A percentile compares a stretch with the other conserved stretches of the same genome.
Evolutionary conservation across 2,113 vertebrate genomes (phyloP).

Genomic region (Pseudonaja textilis): DNA sequence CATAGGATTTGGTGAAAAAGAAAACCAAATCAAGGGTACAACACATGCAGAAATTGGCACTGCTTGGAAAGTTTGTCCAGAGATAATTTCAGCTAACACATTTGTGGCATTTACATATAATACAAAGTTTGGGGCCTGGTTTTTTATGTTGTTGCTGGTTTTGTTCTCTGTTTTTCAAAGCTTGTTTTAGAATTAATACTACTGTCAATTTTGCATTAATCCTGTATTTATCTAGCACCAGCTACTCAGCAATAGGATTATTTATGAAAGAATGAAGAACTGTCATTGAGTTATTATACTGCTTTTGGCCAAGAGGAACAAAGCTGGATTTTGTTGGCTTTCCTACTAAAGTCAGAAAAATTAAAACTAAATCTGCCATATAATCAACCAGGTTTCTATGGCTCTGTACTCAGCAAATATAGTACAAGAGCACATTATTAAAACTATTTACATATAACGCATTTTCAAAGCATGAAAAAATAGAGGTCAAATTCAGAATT

Average conservation of each 20-base stretch:
- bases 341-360: neutral
- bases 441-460: neutral
- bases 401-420: neutral
- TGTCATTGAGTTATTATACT: neutral
- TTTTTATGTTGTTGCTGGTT: neutral
- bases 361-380: neutral
- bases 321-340: neutral
- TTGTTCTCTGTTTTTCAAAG: neutral
- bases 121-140: neutral
- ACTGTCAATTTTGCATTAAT: neutral
- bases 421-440: neutral
- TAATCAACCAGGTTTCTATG: neutral
- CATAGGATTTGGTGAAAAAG: neutral
- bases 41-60: neutral
- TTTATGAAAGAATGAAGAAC: neutral
- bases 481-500: neutral
- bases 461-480: slow-evolving; percentile 1
- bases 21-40: neutral
- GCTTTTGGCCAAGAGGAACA: neutral
- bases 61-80: neutral
- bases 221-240: neutral
- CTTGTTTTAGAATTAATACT: neutral
- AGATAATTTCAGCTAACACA: neutral
- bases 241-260: neutral
- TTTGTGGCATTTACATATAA: neutral